Conservation (phyloP, 2,888 invertebrate genomes). For the Folsomia manolachei region DNA sequence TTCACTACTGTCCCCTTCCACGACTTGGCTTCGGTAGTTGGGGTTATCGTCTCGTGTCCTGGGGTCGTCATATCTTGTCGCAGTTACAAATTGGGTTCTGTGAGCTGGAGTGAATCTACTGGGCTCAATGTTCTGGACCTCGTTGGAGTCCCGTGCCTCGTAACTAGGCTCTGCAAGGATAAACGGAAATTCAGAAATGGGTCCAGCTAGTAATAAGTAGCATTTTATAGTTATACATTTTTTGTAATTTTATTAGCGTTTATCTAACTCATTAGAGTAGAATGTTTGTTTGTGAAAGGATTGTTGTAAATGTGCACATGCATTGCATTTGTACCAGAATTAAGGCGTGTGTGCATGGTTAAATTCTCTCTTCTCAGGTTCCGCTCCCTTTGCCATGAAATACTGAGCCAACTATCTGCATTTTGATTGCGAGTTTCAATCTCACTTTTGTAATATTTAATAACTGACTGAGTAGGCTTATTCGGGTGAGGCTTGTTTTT, state of each 20-base stretch:
- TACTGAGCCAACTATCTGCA: constrained; percentile 29
- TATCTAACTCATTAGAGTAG: too few species aligned
- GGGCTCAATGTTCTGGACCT: not conserved
- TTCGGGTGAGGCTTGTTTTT: not conserved
- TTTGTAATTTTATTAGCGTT: too few species aligned
- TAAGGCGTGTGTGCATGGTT: too few species aligned
- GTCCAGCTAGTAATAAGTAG: too few species aligned
- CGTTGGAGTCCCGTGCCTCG: not conserved
- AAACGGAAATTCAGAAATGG: not conserved
- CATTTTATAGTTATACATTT: too few species aligned
- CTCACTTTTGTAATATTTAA: constrained; percentile 8
- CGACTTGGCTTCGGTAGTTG: not conserved
- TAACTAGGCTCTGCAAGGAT: not conserved
- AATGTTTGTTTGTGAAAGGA: too few species aligned
- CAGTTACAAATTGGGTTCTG: not conserved
- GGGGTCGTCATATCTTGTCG: not conserved
- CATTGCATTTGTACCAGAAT: too few species aligned
- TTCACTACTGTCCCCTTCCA: too few species aligned
- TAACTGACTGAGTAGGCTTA: not conserved
- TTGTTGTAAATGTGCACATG: too few species aligned
- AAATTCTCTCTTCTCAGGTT: too few species aligned
- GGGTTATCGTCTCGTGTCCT: not conserved
- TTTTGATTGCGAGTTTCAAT: not conserved
- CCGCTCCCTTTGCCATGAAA: constrained; percentile 46
- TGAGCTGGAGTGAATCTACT: not conserved